phyloP scores from a whole-genome alignment of 2,888 invertebrate species.

The Euclidia mi region DNA sequence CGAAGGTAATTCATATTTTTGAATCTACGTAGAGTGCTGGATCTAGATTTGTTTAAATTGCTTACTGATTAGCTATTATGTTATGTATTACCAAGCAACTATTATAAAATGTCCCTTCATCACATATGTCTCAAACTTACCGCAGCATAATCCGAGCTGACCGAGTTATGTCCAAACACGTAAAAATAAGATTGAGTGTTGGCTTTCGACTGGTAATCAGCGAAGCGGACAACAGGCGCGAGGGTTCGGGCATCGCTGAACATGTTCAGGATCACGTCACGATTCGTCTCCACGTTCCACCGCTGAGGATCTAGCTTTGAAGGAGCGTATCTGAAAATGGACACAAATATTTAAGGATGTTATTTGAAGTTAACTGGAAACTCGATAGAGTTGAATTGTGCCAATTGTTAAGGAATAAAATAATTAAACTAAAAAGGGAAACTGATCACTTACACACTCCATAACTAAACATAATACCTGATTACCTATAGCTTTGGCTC shows the following conservation, averaged over 20 bases:
- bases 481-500: too few relatives aligned
- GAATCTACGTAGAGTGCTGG: too few relatives aligned
- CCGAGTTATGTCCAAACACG: constrained; percentile 96
- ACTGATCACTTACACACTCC: too few relatives aligned
- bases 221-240: constrained; percentile 94
- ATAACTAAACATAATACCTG: too few relatives aligned
- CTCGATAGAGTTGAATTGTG: too few relatives aligned
- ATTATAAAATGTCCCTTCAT: too few relatives aligned
- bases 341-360: background rate
- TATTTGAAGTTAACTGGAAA: background rate
- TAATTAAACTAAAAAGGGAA: too few relatives aligned
- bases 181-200: constrained; percentile 96
- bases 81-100: too few relatives aligned
- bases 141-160: constrained; percentile 93
- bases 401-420: too few relatives aligned
- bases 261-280: constrained; percentile 95
- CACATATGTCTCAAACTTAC: constrained; percentile 85
- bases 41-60: too few relatives aligned
- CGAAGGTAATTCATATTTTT: too few relatives aligned
- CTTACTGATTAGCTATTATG: too few relatives aligned
- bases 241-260: constrained; percentile 97
- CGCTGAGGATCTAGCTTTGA: constrained; percentile 90
- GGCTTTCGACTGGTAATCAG: constrained; percentile 93
- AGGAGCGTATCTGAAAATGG: constrained; percentile 86
- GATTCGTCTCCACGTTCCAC: constrained; percentile 90